Evolutionary conservation across 2,797 vertebrate genomes (phyloP).

Genomic region (Syngnathus rostellatus): DNA sequence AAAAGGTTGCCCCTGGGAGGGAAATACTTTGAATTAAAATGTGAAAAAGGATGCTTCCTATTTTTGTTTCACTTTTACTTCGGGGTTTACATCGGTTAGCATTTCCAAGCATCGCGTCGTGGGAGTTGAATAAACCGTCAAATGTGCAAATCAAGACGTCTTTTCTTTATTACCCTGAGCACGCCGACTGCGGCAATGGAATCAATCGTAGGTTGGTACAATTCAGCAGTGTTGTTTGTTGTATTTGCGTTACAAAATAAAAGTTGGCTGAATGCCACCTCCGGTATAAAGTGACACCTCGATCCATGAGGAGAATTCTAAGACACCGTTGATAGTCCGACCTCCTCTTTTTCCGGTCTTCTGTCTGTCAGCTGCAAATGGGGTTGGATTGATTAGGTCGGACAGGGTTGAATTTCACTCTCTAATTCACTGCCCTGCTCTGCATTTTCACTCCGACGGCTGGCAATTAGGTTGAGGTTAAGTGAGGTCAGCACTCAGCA

Average conservation of each 20-base stretch:
- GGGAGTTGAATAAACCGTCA: slow-evolving; percentile 49
- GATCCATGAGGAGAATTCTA: slow-evolving; percentile 31
- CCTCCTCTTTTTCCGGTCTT: slow-evolving; percentile 21
- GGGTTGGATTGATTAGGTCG: slow-evolving; percentile 43
- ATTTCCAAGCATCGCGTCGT: neutral
- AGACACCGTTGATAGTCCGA: slow-evolving; percentile 37
- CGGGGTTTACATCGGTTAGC: neutral
- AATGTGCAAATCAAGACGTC: slow-evolving; percentile 46
- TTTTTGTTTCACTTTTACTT: neutral
- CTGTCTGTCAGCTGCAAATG: slow-evolving; percentile 30
- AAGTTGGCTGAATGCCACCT: slow-evolving; percentile 10
- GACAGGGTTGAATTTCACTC: slow-evolving; percentile 32
- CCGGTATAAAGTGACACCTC: slow-evolving; percentile 17
- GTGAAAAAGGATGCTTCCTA: neutral
- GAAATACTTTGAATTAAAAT: slow-evolving; percentile 6
- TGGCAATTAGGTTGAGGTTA: slow-evolving; percentile 29
- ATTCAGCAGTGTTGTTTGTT: neutral
- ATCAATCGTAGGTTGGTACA: neutral
- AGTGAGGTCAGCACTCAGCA: slow-evolving; percentile 25
- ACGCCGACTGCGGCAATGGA: slow-evolving; percentile 21
- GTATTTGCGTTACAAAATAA: slow-evolving; percentile 5
- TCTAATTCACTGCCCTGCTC: slow-evolving; percentile 26
- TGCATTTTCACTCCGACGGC: slow-evolving; percentile 23
- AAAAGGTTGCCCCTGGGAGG: slow-evolving; percentile 25
- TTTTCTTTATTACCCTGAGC: slow-evolving; percentile 30